Evolutionary conservation across 2,888 invertebrate species (phyloP), one percentile per base, ranked within the genome.

Genomic region (Cremastinae sp.): DNA sequence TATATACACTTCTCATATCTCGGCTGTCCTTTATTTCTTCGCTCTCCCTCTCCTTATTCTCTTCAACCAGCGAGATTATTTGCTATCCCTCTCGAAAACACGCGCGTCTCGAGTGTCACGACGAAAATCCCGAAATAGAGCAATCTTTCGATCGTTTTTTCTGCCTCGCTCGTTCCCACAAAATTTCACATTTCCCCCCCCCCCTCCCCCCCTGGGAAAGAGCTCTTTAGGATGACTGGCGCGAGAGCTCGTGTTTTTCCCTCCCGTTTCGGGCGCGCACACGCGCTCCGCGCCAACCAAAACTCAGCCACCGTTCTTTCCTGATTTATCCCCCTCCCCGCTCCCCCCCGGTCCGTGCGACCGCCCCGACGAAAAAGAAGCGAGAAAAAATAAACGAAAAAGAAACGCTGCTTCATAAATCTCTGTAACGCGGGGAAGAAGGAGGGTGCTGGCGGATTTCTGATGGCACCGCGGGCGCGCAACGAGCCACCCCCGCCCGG

Each of bases 401-500:
- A 75, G 75, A 77, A 81, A 81, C 28, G 80, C 79, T 78, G 72
- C 69, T 76, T 80, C 87, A 89, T 88, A 89, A 89, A 89, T 89
- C 88, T 87, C 84, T 80, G 84, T 80, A 79, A 79, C 70, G 69
- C 72, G 45, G 10, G 51, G 34, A 69, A 59, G 68, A 68, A 58
- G 77, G 56, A 34, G 45, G 38, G 34, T 53, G 70, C 53, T 53
- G 72, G 73, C 65, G 54, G 78, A 71, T 69, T 74, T 74, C 61
- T 68, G 77, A 78, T 80, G 78, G 74, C 69, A 74, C 73, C 71
- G n/a, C n/a, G 69, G 75, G 61, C 81, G 77, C 77, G 77, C 74
- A 69, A 76, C 74, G 74, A 16, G 14, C 74, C 70, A 76, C 78
- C 82, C 73, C 78, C 79, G 71, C 82, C 82, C 81, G 80, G 82